A percentile compares a stretch with the other conserved stretches of the same genome.
Conservation (phyloP, 2,797 vertebrate genomes). For the Platyrinchus mystaceus region DNA sequence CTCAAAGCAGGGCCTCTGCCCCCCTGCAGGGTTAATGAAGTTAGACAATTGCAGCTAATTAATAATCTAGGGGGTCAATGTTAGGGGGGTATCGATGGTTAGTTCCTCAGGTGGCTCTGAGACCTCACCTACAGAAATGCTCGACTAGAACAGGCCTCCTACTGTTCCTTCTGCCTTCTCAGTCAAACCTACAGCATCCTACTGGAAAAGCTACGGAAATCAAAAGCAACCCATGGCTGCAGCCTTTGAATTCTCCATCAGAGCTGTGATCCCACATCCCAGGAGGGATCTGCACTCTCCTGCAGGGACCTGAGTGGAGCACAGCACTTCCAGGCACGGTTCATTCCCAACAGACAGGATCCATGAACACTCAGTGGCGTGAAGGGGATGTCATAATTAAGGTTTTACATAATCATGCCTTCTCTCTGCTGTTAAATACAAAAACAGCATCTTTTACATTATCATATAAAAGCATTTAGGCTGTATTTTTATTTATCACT, state of each 20-base stretch:
- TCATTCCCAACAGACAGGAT: conserved; percentile 78
- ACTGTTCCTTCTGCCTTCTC: conserved; percentile 19
- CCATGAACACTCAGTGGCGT: conserved; percentile 79
- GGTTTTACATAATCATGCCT: conserved; percentile 82
- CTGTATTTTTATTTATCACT: conserved; percentile 89
- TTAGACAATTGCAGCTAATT: not conserved
- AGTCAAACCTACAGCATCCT: conserved; percentile 70
- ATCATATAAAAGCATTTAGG: conserved; percentile 96
- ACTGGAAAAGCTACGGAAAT: conserved; percentile 71
- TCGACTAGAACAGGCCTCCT: conserved; percentile 72
- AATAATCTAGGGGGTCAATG: not conserved
- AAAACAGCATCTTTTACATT: conserved; percentile 86
- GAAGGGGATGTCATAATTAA: conserved; percentile 77
- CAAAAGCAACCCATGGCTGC: conserved; percentile 70
- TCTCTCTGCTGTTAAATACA: conserved; percentile 84
- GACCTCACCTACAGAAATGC: conserved; percentile 65
- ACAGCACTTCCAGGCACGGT: conserved; percentile 81
- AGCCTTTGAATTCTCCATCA: conserved; percentile 53
- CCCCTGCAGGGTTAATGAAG: conserved; percentile 2
- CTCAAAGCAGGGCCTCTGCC: conserved; percentile 23
- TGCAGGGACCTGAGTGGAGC: conserved; percentile 64
- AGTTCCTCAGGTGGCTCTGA: conserved; percentile 66
- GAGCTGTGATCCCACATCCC: conserved; percentile 73
- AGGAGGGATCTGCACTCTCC: conserved; percentile 68
- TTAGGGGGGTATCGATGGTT: not conserved